phyloP scores from a whole-genome alignment of 2,888 invertebrate genomes.

The Mechanitis messenoides region DNA sequence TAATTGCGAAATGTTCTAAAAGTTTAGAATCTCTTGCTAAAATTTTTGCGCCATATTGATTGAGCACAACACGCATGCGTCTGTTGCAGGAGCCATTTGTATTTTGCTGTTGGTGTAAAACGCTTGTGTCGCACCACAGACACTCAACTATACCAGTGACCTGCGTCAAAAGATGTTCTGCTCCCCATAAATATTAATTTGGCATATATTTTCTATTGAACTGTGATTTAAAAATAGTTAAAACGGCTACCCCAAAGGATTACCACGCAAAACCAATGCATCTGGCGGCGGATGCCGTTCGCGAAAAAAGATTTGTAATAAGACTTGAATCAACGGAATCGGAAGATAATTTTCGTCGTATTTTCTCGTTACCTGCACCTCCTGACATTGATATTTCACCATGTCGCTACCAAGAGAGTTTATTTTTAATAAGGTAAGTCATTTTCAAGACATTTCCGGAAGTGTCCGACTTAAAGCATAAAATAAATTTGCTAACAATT shows the following conservation, averaged over 20 bases:
- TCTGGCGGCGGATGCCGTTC: constrained; percentile 58
- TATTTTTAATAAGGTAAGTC: constrained; percentile 75
- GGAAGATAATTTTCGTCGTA: constrained; percentile 56
- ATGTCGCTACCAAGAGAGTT: constrained; percentile 80
- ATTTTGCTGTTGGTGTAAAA: neutral
- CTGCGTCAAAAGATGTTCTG: constrained; percentile 22
- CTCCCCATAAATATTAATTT: constrained; percentile 26
- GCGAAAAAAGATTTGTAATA: constrained; percentile 35
- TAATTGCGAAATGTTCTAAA: no score
- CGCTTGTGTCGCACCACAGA: neutral
- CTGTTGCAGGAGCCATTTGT: neutral
- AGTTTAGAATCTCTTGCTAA: no score
- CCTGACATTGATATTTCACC: constrained; percentile 43
- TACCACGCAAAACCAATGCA: constrained; percentile 56
- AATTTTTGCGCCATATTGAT: no score
- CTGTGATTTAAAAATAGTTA: constrained; percentile 43
- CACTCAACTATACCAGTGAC: neutral
- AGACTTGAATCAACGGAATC: constrained; percentile 64
- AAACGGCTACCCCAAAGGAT: constrained; percentile 51
- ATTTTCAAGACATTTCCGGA: neutral
- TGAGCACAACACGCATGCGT: no score
- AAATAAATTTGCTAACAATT: neutral
- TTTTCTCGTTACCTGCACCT: constrained; percentile 53
- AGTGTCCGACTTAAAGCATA: neutral
- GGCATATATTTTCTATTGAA: constrained; percentile 30